Evolutionary conservation across 2,888 invertebrate genomes (phyloP).

Genomic region (Cynaeus angustus): DNA sequence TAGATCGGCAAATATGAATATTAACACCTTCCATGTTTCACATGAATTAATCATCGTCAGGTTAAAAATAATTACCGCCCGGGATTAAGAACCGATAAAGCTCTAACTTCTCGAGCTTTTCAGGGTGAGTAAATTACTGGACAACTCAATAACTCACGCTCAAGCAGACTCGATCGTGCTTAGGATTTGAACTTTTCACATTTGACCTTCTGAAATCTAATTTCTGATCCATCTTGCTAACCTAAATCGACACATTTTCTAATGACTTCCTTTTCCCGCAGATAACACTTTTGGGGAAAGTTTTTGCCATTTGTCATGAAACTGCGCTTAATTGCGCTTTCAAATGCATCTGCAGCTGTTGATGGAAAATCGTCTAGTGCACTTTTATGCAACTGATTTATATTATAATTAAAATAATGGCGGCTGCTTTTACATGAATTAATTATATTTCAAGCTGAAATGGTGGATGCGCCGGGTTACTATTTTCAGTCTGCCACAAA

Average conservation of each 20-base stretch:
- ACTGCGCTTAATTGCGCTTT: slow-evolving; percentile 12
- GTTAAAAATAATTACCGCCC: slow-evolving; percentile 18
- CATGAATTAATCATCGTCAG: neutral
- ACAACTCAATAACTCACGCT: slow-evolving; percentile 24
- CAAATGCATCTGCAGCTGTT: slow-evolving; percentile 10
- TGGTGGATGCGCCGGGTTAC: too few species aligned
- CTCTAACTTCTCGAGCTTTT: neutral
- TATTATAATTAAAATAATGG: slow-evolving; percentile 3
- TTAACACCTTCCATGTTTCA: neutral
- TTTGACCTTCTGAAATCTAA: slow-evolving; percentile 19
- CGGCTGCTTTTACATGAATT: neutral
- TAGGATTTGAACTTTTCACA: slow-evolving; percentile 20
- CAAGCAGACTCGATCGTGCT: slow-evolving; percentile 16
- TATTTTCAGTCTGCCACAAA: neutral
- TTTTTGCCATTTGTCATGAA: neutral
- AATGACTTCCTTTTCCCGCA: neutral
- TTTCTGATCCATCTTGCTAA: slow-evolving; percentile 12
- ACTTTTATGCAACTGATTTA: slow-evolving; percentile 24
- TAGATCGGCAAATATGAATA: slow-evolving; percentile 8
- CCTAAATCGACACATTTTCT: slow-evolving; percentile 2
- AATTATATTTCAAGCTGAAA: too few species aligned
- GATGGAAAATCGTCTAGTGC: slow-evolving; percentile 7
- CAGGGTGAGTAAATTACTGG: slow-evolving; percentile 8
- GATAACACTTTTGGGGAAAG: slow-evolving; percentile 3
- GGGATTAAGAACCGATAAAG: neutral